These are phyloP conservation scores for Cheilosia urbana DNA, from an alignment of 2,888 invertebrate genomes.

Conservation along the genomic window DNA sequence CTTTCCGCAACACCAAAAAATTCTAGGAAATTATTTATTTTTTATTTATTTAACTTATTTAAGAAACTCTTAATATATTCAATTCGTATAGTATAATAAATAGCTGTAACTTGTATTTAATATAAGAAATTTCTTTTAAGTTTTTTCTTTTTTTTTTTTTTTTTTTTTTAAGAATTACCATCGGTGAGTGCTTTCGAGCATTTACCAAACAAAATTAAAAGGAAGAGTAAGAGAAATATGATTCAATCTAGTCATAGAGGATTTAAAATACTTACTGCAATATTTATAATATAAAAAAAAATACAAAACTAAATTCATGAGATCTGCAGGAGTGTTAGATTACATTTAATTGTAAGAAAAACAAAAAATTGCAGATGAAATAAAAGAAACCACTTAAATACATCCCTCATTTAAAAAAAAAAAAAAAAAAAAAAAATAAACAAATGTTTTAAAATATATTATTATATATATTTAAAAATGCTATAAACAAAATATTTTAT, in stretches of 20 bases:
- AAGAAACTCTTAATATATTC: slow-evolving; percentile 57
- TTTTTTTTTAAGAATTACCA: slow-evolving; percentile 10
- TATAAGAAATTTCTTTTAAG: slow-evolving; percentile 52
- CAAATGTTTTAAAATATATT: slow-evolving; percentile 29
- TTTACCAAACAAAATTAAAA: slow-evolving; percentile 30
- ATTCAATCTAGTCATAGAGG: slow-evolving; percentile 49
- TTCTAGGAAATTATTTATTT: slow-evolving; percentile 70
- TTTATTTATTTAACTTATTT: slow-evolving; percentile 61
- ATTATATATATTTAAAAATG: slow-evolving; percentile 63
- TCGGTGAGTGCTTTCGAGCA: slow-evolving; percentile 13
- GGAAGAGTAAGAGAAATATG: slow-evolving; percentile 20
- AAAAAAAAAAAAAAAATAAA: slow-evolving; percentile 28
- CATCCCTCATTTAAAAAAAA: slow-evolving; percentile 5
- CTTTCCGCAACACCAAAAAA: slow-evolving; percentile 58
- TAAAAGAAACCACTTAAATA: slow-evolving; percentile 14
- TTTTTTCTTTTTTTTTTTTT: slow-evolving; percentile 7
- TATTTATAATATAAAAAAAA: slow-evolving; percentile 33
- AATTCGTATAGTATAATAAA: slow-evolving; percentile 60
- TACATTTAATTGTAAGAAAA: slow-evolving; percentile 38
- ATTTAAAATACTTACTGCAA: slow-evolving; percentile 43
- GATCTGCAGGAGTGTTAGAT: slow-evolving; percentile 12
- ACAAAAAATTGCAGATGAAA: slow-evolving; percentile 22
- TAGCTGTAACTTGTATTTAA: slow-evolving; percentile 43
- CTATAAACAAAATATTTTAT: slow-evolving; percentile 48
- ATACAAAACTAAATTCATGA: neutral